These are phyloP conservation scores for Microplitis mediator DNA, from an alignment of 1,140 invertebrate genomes.

Conservation along the genomic window DNA sequence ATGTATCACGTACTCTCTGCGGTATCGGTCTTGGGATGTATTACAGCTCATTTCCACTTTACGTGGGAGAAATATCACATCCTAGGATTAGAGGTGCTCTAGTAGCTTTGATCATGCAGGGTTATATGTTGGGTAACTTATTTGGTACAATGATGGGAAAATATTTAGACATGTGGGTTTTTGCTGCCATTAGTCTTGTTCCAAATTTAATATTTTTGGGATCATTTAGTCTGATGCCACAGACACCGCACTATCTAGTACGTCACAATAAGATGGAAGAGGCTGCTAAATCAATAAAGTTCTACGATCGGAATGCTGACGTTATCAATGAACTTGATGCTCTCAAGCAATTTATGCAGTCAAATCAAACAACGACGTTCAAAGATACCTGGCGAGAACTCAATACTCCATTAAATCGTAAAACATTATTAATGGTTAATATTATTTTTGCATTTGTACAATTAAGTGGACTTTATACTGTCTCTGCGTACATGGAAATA, in stretches of 20 bases:
- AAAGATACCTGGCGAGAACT: slow-evolving; percentile 31
- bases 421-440: slow-evolving; percentile 68
- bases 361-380: slow-evolving; percentile 24
- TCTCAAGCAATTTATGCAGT: slow-evolving; percentile 38
- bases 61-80: slow-evolving; percentile 70
- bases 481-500: slow-evolving; percentile 76
- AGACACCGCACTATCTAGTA: slow-evolving; percentile 74
- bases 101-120: slow-evolving; percentile 63
- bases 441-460: slow-evolving; percentile 76
- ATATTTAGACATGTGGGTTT: slow-evolving; percentile 64
- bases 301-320: slow-evolving; percentile 43
- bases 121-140: slow-evolving; percentile 67
- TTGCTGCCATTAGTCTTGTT: slow-evolving; percentile 65
- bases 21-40: slow-evolving; percentile 71
- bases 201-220: slow-evolving; percentile 65
- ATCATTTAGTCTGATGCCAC: slow-evolving; percentile 71
- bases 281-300: slow-evolving; percentile 54
- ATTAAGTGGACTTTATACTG: slow-evolving; percentile 75
- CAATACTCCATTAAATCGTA: slow-evolving; percentile 59
- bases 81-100: slow-evolving; percentile 70
- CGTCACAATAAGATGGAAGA: slow-evolving; percentile 65
- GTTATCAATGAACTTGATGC: slow-evolving; percentile 36
- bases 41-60: slow-evolving; percentile 70
- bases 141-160: slow-evolving; percentile 72
- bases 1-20: slow-evolving; percentile 62